phyloP scores from a whole-genome alignment of 1,140 invertebrate species.

The Diorhabda carinulata region DNA sequence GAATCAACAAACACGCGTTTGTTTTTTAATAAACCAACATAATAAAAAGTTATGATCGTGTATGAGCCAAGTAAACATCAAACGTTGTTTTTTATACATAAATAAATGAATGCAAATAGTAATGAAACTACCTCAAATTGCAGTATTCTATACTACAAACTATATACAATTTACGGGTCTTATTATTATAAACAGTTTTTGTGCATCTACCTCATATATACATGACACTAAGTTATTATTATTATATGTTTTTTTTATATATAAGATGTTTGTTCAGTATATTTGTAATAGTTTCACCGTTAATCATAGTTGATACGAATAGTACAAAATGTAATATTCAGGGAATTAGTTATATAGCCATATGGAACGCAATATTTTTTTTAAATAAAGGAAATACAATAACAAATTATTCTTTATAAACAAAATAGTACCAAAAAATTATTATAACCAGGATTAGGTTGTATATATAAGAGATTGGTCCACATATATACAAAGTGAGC shows the following conservation, averaged over 20 bases:
- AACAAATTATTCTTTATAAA: too few species aligned
- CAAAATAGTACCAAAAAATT: too few species aligned
- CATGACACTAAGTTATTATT: constrained; percentile 24
- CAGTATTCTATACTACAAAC: constrained; percentile 14
- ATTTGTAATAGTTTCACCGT: neutral
- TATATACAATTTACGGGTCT: constrained; percentile 17
- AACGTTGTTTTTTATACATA: too few species aligned
- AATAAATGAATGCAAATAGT: constrained; percentile 9
- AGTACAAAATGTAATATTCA: neutral
- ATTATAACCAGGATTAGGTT: too few species aligned
- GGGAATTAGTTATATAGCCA: neutral
- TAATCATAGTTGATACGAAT: neutral
- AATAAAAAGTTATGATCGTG: too few species aligned
- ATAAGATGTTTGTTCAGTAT: constrained; percentile 5
- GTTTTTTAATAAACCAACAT: too few species aligned
- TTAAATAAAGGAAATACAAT: too few species aligned
- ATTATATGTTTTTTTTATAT: constrained; percentile 7
- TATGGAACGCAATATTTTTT: too few species aligned
- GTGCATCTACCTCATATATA: constrained; percentile 22
- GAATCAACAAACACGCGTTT: too few species aligned
- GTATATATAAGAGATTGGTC: too few species aligned
- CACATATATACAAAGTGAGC: too few species aligned
- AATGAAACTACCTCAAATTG: constrained; percentile 17
- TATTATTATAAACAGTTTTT: neutral
- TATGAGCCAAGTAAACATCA: too few species aligned